Base-by-base conservation (phyloP, 1,140 invertebrate species). In the Solenopsis invicta region DNA sequence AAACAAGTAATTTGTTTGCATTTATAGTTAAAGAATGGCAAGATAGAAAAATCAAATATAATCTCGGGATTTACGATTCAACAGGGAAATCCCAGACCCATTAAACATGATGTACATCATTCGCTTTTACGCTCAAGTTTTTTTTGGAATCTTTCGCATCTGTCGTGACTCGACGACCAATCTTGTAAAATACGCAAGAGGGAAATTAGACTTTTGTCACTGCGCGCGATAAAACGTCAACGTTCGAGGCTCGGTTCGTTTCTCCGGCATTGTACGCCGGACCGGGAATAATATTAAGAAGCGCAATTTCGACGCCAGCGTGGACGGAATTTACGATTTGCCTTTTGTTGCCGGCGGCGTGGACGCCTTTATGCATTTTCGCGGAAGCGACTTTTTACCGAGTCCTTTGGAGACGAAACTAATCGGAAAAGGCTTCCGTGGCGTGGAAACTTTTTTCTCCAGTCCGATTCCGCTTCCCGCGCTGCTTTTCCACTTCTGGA, bases 361-460 rank as follows among this genome's bases (percentile, higher is more conserved):
- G 34, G 85, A 29, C 13, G 24, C 45, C 66, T 82, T 86, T 71
- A 59, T 71, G 52, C 77, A 67, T 71, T 86, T 82, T 82, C 66
- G 77, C 77, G 66, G 77, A 86, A 86, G 54, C 45, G 77, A 81
- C 66, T 86, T 86, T 85, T 85, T 84, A 75, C 69, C 80, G 41
- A 48, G 29, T 75, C 29, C 87, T 88, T 80, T 80, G 54, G 87
- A 88, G 66, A 21, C 67, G 45, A 85, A 90, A 86, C 69, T 90
- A 90, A 90, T 90, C 88, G 86, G 67, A 66, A 90, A 64, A 61
- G 61, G 76, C 62, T 89, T 77, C 74, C 56, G 50, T 24, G 45
- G 34, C 72, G 50, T 10, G 75, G 61, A 61, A 77, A 78, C 21
- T 41, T 78, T 80, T 87, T 87, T 71, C 9, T 67, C 34, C 67